These are phyloP conservation scores for Holothuria leucospilota DNA, from an alignment of 53 echinoderm and acorn worm genomes.

Conservation along the genomic window DNA sequence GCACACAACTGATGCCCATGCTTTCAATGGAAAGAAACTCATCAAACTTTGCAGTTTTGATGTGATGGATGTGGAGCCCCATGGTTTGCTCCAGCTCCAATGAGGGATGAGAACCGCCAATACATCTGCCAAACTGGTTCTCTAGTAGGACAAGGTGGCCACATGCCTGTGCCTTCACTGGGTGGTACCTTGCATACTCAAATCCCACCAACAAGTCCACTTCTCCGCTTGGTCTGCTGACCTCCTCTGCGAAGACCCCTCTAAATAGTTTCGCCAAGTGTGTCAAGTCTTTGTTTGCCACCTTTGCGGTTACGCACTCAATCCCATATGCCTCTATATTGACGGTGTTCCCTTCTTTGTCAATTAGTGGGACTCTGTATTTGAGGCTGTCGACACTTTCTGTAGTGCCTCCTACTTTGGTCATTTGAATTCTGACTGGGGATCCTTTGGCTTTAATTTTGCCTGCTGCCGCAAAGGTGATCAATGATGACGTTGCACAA, in stretches of 20 bases:
- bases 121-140: constrained; percentile 54
- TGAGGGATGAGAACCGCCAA: constrained; percentile 50
- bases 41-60: constrained; percentile 48
- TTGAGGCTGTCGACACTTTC: constrained; percentile 52
- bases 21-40: constrained; percentile 63
- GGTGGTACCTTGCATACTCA: constrained; percentile 63
- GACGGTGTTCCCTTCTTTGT: constrained; percentile 35
- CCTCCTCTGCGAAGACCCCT: constrained; percentile 1
- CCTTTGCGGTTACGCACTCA: constrained; percentile 56
- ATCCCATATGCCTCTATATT: constrained; percentile 57
- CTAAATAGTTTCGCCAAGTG: constrained; percentile 27
- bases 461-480: constrained; percentile 59
- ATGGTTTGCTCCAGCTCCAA: constrained; percentile 27
- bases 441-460: constrained; percentile 43
- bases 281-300: constrained; percentile 26
- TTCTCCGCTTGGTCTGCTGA: constrained; percentile 53
- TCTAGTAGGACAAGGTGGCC: constrained; percentile 50
- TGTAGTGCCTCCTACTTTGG: constrained; percentile 53
- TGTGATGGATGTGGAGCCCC: constrained; percentile 38
- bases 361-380: constrained; percentile 46
- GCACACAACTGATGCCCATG: constrained; percentile 61
- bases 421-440: constrained; percentile 48
- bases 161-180: constrained; percentile 27
- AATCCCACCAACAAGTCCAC: constrained; percentile 60
- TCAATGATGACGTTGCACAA: constrained; percentile 56